Evolutionary conservation across 2,113 vertebrate species (phyloP).

Genomic region (Bucco capensis): DNA sequence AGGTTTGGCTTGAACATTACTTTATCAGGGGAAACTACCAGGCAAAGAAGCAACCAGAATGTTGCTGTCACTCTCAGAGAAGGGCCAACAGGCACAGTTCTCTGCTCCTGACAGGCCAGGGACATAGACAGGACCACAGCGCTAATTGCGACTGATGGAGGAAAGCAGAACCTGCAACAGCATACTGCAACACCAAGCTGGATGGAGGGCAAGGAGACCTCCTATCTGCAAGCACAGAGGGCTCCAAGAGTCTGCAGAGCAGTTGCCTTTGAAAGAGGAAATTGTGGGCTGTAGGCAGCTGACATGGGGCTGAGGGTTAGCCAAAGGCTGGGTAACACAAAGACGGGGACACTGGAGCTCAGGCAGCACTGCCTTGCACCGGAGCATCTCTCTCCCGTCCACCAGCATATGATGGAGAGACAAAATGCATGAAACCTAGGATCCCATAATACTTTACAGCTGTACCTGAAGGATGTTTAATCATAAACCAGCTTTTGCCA

Average conservation of each 20-base stretch:
- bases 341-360: accelerated
- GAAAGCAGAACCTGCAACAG: neutral
- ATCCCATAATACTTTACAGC: neutral
- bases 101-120: neutral
- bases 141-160: neutral
- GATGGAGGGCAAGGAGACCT: accelerated
- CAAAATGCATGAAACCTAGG: neutral
- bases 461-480: neutral
- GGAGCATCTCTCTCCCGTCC: neutral
- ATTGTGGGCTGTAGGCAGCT: neutral
- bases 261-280: neutral
- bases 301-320: neutral
- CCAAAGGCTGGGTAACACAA: neutral
- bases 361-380: neutral
- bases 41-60: neutral
- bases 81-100: neutral
- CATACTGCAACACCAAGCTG: neutral
- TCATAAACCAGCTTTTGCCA: neutral
- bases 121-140: neutral
- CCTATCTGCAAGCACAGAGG: neutral
- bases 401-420: neutral
- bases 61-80: neutral
- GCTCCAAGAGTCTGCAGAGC: neutral
- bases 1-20: neutral
- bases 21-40: neutral